Conservation (phyloP, 2,888 invertebrate genomes). For the Watsonalla cultraria region DNA sequence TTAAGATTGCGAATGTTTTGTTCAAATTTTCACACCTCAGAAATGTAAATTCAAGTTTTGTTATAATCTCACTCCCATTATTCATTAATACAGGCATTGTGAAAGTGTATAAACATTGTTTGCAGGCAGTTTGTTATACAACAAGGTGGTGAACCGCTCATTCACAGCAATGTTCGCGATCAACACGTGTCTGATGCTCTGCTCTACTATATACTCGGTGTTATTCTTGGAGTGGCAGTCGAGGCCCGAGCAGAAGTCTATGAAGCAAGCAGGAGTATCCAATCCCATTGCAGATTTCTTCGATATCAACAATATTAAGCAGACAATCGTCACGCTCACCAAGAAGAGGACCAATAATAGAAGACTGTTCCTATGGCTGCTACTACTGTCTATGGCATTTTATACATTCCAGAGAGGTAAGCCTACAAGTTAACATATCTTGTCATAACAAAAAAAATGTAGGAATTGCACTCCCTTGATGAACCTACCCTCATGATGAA, state of each 20-base stretch:
- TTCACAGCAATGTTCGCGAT: slow-evolving; percentile 86
- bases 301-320: slow-evolving; percentile 81
- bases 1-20: too few relatives aligned
- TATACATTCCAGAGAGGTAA: slow-evolving; percentile 88
- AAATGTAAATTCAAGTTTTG: too few relatives aligned
- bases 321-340: slow-evolving; percentile 80
- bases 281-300: slow-evolving; percentile 85
- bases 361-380: slow-evolving; percentile 81
- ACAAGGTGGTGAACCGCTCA: slow-evolving; percentile 79
- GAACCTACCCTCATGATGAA: too few relatives aligned
- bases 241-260: slow-evolving; percentile 78
- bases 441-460: background rate
- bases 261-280: slow-evolving; percentile 76
- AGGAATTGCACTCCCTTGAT: too few relatives aligned
- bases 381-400: slow-evolving; percentile 86
- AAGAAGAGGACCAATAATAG: slow-evolving; percentile 78
- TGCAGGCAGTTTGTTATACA: slow-evolving; percentile 82
- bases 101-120: background rate
- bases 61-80: background rate
- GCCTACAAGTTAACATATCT: background rate
- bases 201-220: slow-evolving; percentile 82
- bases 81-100: background rate
- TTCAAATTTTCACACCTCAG: too few relatives aligned
- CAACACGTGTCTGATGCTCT: slow-evolving; percentile 80
- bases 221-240: slow-evolving; percentile 86